Base-by-base conservation (phyloP, 2,888 invertebrate genomes). In the Dysmachus trigonus region DNA sequence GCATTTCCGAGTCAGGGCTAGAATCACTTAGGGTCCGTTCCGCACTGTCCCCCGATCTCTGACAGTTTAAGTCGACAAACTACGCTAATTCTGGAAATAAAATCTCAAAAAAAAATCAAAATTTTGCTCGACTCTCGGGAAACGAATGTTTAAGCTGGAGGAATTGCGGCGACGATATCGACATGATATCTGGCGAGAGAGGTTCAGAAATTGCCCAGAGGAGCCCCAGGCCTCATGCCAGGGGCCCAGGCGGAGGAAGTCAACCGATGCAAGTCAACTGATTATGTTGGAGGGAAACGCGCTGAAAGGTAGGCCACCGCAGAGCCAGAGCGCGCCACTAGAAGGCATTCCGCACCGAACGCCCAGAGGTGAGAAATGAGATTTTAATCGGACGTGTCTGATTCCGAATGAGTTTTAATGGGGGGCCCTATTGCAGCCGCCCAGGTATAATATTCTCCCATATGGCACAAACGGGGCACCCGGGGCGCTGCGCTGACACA, bases 341-440 rank as follows among this genome's bases (percentile, higher is more conserved):
- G 51, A 30, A 85, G 87, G 82, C 74, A 85, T 51, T 79, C 77
- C 62, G 62, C 85, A 84, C 88, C 62, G 62, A 86, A 84, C 88
- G 87, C 86, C 62, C 88, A 81, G 89, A 92, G 92, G 92, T 92
- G 92, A 92, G 92, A 91, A 92, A 92, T 91, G 90, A 91, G 92
- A 92, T 92, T 92, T 92, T 92, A 91, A 92, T 92, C 92, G 91
- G 91, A 91, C 91, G 90, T 91, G 91, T 92, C 91, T 91, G 92
- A 92, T 92, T 92, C 91, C 91, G 91, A 92, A 91, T 92, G 91
- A 91, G 91, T 91, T 90, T 91, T 92, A 92, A 91, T 92, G 90
- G 91, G 90, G 91, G 91, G 90, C 89, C 91, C 91, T 91, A 91
- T 91, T 91, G 90, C 74, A 76, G 47, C 73, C 47, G 85, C 51